These are phyloP conservation scores for Trinectes maculatus DNA, from an alignment of 2,113 vertebrate genomes.

Conservation along the genomic window DNA sequence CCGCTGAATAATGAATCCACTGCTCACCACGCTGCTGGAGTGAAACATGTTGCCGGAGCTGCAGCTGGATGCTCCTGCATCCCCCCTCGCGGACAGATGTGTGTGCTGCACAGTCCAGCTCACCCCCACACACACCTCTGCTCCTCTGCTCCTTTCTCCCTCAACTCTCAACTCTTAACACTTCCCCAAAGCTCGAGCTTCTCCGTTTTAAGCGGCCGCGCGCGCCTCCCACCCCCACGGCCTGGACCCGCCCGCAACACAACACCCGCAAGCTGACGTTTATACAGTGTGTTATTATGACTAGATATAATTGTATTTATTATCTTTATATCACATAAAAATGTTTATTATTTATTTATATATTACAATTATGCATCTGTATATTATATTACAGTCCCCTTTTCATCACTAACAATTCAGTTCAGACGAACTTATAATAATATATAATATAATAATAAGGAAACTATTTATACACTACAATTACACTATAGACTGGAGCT, in stretches of 20 bases:
- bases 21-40: conserved; percentile 57
- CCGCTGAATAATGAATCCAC: background rate
- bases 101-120: background rate
- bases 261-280: background rate
- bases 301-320: background rate
- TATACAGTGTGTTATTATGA: too few species aligned
- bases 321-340: too few species aligned
- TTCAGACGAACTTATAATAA: too few species aligned
- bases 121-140: too few species aligned
- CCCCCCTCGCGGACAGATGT: conserved; percentile 48
- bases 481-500: background rate
- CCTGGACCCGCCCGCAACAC: conserved; percentile 34
- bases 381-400: too few species aligned
- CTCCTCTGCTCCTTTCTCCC: background rate
- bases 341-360: too few species aligned
- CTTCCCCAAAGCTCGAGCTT: background rate
- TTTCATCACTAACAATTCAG: too few species aligned
- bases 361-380: too few species aligned
- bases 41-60: conserved; percentile 56
- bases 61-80: background rate
- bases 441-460: too few species aligned
- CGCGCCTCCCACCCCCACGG: conserved; percentile 46
- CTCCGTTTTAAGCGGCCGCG: conserved; percentile 8
- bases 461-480: too few species aligned
- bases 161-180: background rate